A percentile compares a stretch with the other conserved stretches of the same genome.
Evolutionary conservation across 2,888 invertebrate genomes (phyloP).

Genomic region (Atethmia centrago): DNA sequence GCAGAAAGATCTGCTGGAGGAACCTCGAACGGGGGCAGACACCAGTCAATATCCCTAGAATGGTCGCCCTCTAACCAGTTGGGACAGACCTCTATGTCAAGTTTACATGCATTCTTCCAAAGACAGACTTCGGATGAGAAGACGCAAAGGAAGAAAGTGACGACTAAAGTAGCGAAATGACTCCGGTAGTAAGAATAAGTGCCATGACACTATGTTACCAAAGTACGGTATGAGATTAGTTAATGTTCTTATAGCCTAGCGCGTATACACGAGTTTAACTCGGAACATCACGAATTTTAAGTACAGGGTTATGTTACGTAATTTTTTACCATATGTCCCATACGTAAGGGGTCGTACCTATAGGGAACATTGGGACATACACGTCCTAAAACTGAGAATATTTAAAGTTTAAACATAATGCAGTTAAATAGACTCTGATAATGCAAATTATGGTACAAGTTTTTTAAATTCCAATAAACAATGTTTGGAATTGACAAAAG

Average conservation of each 20-base stretch:
- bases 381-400: not conserved
- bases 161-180: conserved; percentile 63
- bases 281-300: conserved; percentile 31
- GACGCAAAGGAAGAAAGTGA: conserved; percentile 83
- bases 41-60: conserved; percentile 94
- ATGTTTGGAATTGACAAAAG: not conserved
- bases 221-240: conserved; percentile 85
- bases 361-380: conserved; percentile 3
- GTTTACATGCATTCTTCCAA: conserved; percentile 95
- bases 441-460: not conserved
- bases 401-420: not conserved
- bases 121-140: conserved; percentile 90
- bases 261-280: conserved; percentile 53
- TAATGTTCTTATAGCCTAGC: conserved; percentile 67
- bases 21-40: conserved; percentile 86
- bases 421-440: not conserved
- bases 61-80: conserved; percentile 94
- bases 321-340: not conserved
- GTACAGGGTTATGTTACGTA: conserved; percentile 39
- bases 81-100: conserved; percentile 94
- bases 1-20: conserved; percentile 89
- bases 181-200: conserved; percentile 72
- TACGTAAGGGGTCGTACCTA: not conserved
- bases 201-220: conserved; percentile 88
- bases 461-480: conserved; percentile 3